Base-by-base conservation (phyloP, 2,113 vertebrate species). In the Manacus vitellinus region DNA sequence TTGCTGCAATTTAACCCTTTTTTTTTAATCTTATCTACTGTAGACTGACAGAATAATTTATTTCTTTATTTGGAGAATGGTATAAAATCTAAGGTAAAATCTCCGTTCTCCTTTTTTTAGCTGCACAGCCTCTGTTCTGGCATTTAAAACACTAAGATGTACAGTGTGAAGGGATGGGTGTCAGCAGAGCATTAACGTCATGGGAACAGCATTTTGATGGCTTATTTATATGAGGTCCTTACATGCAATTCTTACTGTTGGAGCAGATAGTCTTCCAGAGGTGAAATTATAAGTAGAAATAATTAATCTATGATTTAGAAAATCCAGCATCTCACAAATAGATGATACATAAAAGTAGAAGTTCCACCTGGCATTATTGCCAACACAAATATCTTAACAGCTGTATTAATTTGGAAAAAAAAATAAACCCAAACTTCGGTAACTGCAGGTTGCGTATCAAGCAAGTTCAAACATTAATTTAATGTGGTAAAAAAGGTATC, bases 401-500 rank as follows among this genome's bases (percentile, higher is more conserved):
- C 33, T 76, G 2, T 55, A 52, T 18, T 84, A 39, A 62, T 83
- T 49, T n/a, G 9, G 4, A 2, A 10, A 15, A 51, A 28, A 39
- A 7, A 30, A 7, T 12, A 46, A 16, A 22, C 24, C 16, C 9
- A 71, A 79, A 68, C 14, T 49, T 33, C 41, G 16, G 56, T 33
- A 91, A 71, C 49, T 46, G 8, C 54, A 54, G 13, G 28, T 52
- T 52, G 51, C 25, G n/a, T 61, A 17, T 85, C 52, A 86, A 77
- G 72, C 33, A 88, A 90, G 61, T 72, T 93, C 52, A 72, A 83
- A 81, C 11, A 62, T 89, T 85, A 92, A 84, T 86, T 85, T 85
- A 33, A 6, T 75, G 43, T 59, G 44, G 44, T 51, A 71, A 84
- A 83, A 87, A 95, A 70, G 16, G 21, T 94, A 85, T 88, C 63